Conservation (phyloP, 35 echinoderm and acorn worm species). For the Apostichopus parvimensis region DNA sequence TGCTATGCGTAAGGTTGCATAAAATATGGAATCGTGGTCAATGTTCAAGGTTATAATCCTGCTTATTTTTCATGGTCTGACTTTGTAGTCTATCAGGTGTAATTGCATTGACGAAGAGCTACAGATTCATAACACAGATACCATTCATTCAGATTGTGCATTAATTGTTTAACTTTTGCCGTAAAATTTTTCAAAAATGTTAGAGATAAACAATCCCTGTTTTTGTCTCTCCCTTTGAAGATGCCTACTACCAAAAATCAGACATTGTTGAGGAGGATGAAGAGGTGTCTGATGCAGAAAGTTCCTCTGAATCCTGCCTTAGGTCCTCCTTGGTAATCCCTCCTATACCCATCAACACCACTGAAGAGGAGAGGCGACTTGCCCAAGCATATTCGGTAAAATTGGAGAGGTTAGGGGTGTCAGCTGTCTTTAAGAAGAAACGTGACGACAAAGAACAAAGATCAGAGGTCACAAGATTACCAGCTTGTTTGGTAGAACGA, state of each 20-base stretch:
- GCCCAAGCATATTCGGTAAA: slow-evolving; percentile 54
- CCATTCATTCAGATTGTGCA: too few relatives aligned
- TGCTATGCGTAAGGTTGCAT: too few relatives aligned
- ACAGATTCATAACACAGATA: too few relatives aligned
- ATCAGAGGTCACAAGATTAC: slow-evolving; percentile 61
- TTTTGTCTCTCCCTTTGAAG: slow-evolving; percentile 22
- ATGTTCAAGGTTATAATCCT: too few relatives aligned
- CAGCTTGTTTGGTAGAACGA: slow-evolving; percentile 85
- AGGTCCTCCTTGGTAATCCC: slow-evolving; percentile 69
- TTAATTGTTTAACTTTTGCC: background rate
- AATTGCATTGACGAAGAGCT: too few relatives aligned
- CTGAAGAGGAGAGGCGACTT: slow-evolving; percentile 52
- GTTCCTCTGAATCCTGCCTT: background rate
- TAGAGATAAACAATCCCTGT: background rate
- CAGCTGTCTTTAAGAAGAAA: slow-evolving; percentile 4
- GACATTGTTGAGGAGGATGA: slow-evolving; percentile 14
- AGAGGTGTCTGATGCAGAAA: background rate
- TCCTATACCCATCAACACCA: slow-evolving; percentile 57
- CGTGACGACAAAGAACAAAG: background rate
- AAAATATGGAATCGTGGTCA: too few relatives aligned
- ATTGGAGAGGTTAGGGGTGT: slow-evolving; percentile 67
- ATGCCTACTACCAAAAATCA: slow-evolving; percentile 48
- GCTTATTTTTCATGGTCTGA: too few relatives aligned
- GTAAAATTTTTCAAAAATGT: too few relatives aligned
- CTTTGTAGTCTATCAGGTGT: too few relatives aligned